Evolutionary conservation across 2,888 invertebrate species (phyloP).

Genomic region (Archips crataeganus): DNA sequence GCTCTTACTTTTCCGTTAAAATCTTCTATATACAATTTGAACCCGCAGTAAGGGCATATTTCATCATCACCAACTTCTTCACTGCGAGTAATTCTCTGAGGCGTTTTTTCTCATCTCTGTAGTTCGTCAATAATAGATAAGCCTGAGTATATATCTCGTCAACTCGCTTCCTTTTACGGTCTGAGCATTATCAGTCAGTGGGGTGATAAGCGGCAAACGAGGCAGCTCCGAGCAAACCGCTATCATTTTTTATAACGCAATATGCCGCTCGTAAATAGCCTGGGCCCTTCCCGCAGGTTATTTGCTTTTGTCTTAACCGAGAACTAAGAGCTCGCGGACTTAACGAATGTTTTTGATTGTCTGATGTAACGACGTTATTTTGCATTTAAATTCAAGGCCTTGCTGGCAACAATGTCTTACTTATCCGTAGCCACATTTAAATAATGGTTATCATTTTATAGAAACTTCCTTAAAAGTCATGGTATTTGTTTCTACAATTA

Average conservation of each 20-base stretch:
- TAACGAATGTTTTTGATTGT: conserved; percentile 54
- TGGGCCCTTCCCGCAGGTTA: conserved; percentile 58
- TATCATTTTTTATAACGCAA: conserved; percentile 76
- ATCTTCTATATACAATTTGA: conserved; percentile 3
- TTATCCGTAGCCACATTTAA: neutral
- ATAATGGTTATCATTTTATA: neutral
- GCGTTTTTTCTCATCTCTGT: conserved; percentile 29
- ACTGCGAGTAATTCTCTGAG: conserved; percentile 7
- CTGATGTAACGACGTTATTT: conserved; percentile 42
- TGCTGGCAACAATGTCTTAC: conserved; percentile 1
- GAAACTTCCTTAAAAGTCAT: neutral
- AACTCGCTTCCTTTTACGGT: conserved; percentile 67
- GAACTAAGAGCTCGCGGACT: conserved; percentile 47
- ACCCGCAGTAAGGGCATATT: neutral
- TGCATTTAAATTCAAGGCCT: conserved; percentile 5
- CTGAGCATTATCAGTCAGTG: conserved; percentile 63
- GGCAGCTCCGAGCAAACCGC: conserved; percentile 66
- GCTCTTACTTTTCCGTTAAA: conserved; percentile 11
- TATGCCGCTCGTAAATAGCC: conserved; percentile 70
- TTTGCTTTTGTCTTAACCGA: conserved; percentile 61
- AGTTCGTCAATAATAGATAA: conserved; percentile 67
- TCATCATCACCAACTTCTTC: conserved; percentile 8
- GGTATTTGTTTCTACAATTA: neutral
- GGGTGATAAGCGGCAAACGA: conserved; percentile 72
- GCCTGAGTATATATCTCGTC: conserved; percentile 62